Evolutionary conservation across 2,113 vertebrate species (phyloP), one percentile per base, ranked within the genome.

Genomic region (Oreocharis arfaki): DNA sequence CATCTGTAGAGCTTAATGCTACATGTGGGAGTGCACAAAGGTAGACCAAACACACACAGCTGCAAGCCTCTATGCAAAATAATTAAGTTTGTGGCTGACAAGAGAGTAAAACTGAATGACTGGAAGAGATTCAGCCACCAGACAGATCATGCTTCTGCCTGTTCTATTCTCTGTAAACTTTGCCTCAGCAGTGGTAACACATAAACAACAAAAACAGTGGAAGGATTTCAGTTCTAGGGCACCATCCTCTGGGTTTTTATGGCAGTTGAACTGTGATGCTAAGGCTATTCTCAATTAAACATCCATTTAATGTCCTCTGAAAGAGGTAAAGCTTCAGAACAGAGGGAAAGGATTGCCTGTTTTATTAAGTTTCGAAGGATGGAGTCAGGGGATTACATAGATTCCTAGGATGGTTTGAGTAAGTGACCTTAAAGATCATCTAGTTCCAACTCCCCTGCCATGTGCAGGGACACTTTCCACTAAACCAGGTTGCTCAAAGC

Each of bases 71-170:
- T 69, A 12, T 41, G 50, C 11, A 73, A 46, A 68, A 39, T 23
- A 75, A 32, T 30, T 9, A 10, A 3, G 5, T 44, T 13, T 49
- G 4, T 46, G 22, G 3, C n/a, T 79, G 65, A 17, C 21, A 57
- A 5, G 11, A 85, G 11, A 59, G 22, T 79, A 46, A 68, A 76
- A 28, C 13, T 68, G 18, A 49, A 23, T 27, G 27, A 56, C 11
- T 52, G 23, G 53, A 61, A 80, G 19, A 41, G 5, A 55, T 55
- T 86, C 23, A 86, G 30, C 27, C 4, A 1, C 17, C 2, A 42
- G 11, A 44, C 12, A 57, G n/a, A 55, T 28, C 4, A 3, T 50
- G 7, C 26, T 89, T 65, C 49, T 0, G 1, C 52, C 14, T 0
- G 1, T 73, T 64, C 52, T 10, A 6, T 70, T 65, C 27, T 57